Base-by-base conservation (phyloP, 2,888 invertebrate species). In the Eristalis intricaria region DNA sequence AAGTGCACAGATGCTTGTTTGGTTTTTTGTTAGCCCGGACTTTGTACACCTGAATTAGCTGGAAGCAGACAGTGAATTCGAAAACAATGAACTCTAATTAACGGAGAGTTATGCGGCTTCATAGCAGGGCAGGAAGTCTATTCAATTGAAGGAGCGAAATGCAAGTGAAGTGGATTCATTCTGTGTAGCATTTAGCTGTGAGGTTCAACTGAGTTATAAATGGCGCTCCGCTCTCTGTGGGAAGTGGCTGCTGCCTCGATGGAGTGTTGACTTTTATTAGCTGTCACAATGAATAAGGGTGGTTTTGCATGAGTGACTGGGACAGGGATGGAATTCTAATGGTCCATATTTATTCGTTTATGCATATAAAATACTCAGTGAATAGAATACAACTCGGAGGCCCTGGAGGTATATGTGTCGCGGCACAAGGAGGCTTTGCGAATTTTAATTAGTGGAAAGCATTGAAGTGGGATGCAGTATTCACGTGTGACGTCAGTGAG, bases 131-230 rank as follows among this genome's bases (percentile, higher is more conserved):
- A 50, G 50, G 50, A 50, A 50, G 50, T 50, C 19, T 2, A 50
- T 19, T 50, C 19, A 50, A 50, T 50, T 19, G 50, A 8, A n/a
- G 19, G n/a, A 19, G 50, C 50, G 19, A 50, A 50, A n/a, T 50
- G 50, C 50, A 50, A 19, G 50, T 50, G 50, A 50, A 50, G 50
- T 50, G 50, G 50, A 7, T 50, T 19, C 50, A 50, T 50, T 50
- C 19, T 50, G 43, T 19, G 19, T n/a, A n/a, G 50, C 60, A 60
- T 60, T 60, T 60, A 60, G 60, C 60, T 60, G 60, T 60, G 60
- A 26, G 60, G 26, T 60, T 60, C 22, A 60, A 13, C 13, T 5
- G 23, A 23, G 11, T 60, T 5, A 50, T 11, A 15, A 60, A 26
- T 60, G 60, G 22, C 10, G 43, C 7, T n/a, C 15, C 5, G 50